phyloP scores from a whole-genome alignment of 2,888 invertebrate species.

The Taenaris catops region DNA sequence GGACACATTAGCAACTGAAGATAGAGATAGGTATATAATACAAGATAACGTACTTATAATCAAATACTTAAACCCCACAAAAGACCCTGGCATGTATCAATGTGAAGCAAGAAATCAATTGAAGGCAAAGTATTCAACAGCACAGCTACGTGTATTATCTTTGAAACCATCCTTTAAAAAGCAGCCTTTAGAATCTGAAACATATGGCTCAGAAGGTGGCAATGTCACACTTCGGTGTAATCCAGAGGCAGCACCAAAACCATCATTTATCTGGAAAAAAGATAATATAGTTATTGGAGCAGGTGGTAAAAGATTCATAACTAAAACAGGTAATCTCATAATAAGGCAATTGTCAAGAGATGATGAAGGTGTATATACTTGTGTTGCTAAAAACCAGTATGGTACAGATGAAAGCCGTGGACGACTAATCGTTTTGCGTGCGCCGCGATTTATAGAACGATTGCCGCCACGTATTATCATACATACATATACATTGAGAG shows the following conservation, averaged over 20 bases:
- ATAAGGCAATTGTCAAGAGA: conserved; percentile 92
- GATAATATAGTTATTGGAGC: conserved; percentile 88
- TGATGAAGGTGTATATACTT: conserved; percentile 93
- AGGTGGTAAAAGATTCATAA: conserved; percentile 89
- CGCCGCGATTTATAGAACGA: conserved; percentile 86
- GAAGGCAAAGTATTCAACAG: conserved; percentile 91
- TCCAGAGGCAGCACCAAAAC: conserved; percentile 96
- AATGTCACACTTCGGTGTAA: conserved; percentile 95
- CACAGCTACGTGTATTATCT: conserved; percentile 92
- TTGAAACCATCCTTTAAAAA: conserved; percentile 94
- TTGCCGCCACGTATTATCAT: conserved; percentile 83
- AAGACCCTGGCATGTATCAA: conserved; percentile 97
- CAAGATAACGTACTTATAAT: conserved; percentile 93
- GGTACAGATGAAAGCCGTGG: conserved; percentile 94
- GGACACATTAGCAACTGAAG: conserved; percentile 81
- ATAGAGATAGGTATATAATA: conserved; percentile 88
- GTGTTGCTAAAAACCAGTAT: conserved; percentile 90
- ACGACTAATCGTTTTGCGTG: conserved; percentile 88
- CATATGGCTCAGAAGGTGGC: conserved; percentile 94
- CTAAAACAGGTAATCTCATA: conserved; percentile 92
- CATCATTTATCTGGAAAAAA: conserved; percentile 94
- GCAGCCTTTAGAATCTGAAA: conserved; percentile 91
- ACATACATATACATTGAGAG: too few species aligned
- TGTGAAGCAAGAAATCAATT: conserved; percentile 94
- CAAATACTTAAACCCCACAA: conserved; percentile 84